Base-by-base conservation (phyloP, 1,140 invertebrate species). In the Tachypleus tridentatus region DNA sequence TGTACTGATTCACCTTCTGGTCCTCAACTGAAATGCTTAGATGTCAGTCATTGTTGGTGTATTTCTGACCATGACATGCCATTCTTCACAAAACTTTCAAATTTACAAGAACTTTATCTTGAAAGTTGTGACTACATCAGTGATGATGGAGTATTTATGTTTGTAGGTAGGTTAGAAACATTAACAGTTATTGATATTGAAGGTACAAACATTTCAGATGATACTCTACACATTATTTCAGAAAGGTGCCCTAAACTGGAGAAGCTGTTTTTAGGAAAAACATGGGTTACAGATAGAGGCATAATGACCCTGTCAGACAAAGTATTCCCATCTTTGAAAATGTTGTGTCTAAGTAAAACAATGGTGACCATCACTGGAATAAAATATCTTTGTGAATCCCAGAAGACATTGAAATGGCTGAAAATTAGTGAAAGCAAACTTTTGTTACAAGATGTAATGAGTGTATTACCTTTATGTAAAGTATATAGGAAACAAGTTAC, bases 1-100 rank as follows among this genome's bases (percentile, higher is more conserved):
- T 64, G 63, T 49, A 61, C 63, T 0, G 62, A 60, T 60, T 63
- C 57, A 49, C 63, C 63, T n/a, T 62, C 63, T 3, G 61, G 63
- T 49, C 66, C 66, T 5, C 64, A 67, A 49, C 62, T 67, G 10
- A 67, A 64, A 56, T 60, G 63, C 0, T 53, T 67, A 6, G 66
- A 67, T 50, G 62, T 58, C 50, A 67, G 48, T 56, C 59, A 60
- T 5, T 67, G 66, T 49, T 67, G 66, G 66, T 67, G 66, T 52
- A 9, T 67, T 9, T n/a, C 49, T 5, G 66, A 67, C 52, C 59
- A 67, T 51, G 66, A 67, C n/a, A 58, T 67, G 53, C 63, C 63
- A 3, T 67, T 67, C 29, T 64, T 67, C 49, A 64, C 63, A 5
- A 58, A 63, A 47, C 63, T 67, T 4, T 56, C 61, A 47, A 63